Percentiles rank a stretch among this genome's conserved stretches.
phyloP scores from a whole-genome alignment of 2,113 vertebrate species.

The Lanius ludovicianus region DNA sequence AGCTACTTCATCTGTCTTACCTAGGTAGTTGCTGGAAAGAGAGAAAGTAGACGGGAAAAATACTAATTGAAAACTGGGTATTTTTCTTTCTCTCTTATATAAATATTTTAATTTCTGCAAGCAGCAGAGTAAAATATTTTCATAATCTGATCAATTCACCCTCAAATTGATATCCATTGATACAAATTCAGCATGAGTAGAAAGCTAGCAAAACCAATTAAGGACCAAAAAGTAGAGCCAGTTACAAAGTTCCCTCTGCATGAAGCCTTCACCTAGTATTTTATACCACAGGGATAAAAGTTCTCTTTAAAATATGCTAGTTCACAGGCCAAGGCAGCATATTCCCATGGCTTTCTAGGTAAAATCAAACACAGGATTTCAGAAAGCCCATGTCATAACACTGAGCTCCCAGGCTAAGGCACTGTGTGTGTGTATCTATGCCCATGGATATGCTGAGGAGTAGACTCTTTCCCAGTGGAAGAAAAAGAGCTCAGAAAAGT shows the following conservation, averaged over 20 bases:
- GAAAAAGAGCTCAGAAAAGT: neutral
- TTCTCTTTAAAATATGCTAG: neutral
- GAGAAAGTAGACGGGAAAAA: neutral
- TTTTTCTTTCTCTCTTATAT: neutral
- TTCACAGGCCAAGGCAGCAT: neutral
- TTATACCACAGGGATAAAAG: neutral
- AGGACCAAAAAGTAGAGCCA: neutral
- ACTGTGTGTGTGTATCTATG: accelerated
- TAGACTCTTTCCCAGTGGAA: neutral
- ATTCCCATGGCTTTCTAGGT: neutral
- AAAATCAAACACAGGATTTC: neutral
- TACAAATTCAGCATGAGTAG: neutral
- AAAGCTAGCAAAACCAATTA: neutral
- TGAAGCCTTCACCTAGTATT: neutral
- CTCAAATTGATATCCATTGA: neutral
- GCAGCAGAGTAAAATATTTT: neutral
- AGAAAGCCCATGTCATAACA: neutral
- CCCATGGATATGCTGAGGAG: neutral
- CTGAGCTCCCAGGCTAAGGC: neutral
- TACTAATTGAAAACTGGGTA: neutral
- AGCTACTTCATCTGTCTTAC: neutral
- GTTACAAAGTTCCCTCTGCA: neutral
- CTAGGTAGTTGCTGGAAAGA: neutral
- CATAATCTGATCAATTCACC: neutral
- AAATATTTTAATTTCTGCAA: neutral